Percentiles rank a stretch among this genome's conserved stretches.
Evolutionary conservation across 1,140 invertebrate genomes (phyloP).

Genomic region (Papilio aristodemus): DNA sequence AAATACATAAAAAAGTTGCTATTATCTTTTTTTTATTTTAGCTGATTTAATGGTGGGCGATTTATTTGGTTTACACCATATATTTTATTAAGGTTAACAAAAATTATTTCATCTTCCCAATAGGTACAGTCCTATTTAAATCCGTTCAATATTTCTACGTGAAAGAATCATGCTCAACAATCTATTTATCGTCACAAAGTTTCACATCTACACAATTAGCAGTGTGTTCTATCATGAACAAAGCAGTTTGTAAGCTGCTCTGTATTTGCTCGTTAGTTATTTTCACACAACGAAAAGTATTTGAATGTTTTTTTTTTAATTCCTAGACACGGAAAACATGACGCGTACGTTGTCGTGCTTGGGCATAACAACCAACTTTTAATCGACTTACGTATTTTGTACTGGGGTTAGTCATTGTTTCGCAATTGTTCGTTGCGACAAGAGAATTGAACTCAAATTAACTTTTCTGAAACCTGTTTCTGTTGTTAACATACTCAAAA

Average conservation of each 20-base stretch:
- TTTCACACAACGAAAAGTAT: background rate
- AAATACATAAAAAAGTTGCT: too few species aligned
- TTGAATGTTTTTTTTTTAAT: conserved; percentile 8
- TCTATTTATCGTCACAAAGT: background rate
- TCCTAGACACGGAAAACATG: conserved; percentile 5
- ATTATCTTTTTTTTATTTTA: too few species aligned
- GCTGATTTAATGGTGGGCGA: background rate
- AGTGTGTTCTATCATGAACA: background rate
- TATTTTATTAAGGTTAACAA: background rate
- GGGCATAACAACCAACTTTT: conserved; percentile 26
- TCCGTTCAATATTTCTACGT: background rate
- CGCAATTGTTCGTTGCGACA: conserved; percentile 8
- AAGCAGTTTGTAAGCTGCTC: background rate
- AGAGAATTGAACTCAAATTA: conserved; percentile 24
- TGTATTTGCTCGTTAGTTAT: background rate
- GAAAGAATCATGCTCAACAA: background rate
- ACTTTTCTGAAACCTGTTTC: conserved; percentile 1
- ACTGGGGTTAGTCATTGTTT: conserved; percentile 9
- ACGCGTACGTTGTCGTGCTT: conserved; percentile 11
- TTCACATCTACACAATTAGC: background rate
- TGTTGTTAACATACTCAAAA: too few species aligned
- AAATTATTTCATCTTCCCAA: background rate
- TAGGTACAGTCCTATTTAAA: background rate
- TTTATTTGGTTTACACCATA: background rate
- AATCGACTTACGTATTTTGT: conserved; percentile 29